phyloP scores from a whole-genome alignment of 2,888 invertebrate genomes.

The Disparrhopalites patrizii region DNA sequence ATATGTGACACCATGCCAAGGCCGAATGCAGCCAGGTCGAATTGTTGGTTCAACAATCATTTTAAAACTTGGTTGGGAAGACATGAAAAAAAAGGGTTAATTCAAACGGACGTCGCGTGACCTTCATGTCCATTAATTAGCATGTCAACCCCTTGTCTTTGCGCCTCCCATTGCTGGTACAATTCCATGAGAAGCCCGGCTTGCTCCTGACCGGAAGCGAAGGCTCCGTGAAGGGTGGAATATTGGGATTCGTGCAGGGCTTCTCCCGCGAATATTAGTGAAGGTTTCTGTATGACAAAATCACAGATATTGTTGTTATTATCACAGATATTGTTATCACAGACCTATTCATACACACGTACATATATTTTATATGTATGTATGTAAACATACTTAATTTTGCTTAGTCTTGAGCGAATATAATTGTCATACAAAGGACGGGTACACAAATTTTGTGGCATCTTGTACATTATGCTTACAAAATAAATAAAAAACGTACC shows the following conservation, averaged over 20 bases:
- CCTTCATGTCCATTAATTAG: no score
- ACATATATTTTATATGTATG: no score
- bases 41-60: no score
- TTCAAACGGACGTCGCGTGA: no score
- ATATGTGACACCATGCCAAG: no score
- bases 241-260: conserved; percentile 60
- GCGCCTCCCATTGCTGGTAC: conserved; percentile 23
- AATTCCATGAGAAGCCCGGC: conserved; percentile 53
- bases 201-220: conserved; percentile 58
- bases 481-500: not conserved
- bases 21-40: no score
- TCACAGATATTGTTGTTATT: no score
- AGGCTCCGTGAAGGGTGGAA: conserved; percentile 67
- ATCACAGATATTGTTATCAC: no score
- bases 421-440: not conserved
- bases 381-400: not conserved
- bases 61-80: no score
- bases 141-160: not conserved
- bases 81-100: no score
- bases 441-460: not conserved
- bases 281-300: conserved; percentile 51
- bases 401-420: not conserved
- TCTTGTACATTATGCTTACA: not conserved
- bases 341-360: no score
- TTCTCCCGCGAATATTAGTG: conserved; percentile 63